Evolutionary conservation across 2,888 invertebrate genomes (phyloP).

Genomic region (Aporophyla lueneburgensis): DNA sequence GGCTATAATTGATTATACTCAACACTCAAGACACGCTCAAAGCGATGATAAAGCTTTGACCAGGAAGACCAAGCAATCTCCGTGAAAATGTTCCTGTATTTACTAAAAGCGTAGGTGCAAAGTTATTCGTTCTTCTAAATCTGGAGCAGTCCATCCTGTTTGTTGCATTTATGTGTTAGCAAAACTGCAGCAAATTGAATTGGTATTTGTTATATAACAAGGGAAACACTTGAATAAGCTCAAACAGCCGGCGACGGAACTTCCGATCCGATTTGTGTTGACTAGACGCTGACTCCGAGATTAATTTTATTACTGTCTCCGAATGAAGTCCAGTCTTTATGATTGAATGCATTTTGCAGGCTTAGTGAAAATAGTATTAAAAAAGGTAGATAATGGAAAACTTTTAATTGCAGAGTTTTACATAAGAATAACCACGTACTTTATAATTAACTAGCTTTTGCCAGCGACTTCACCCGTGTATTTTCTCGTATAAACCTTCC

Average conservation of each 20-base stretch:
- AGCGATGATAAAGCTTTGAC: conserved; percentile 23
- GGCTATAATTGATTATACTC: conserved; percentile 41
- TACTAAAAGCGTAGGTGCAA: conserved; percentile 19
- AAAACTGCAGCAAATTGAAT: conserved; percentile 50
- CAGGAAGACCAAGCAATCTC: conserved; percentile 5
- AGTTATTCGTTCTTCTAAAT: conserved; percentile 6
- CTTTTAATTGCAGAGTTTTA: not conserved
- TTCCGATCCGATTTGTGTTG: conserved; percentile 73
- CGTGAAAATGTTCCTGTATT: conserved; percentile 29
- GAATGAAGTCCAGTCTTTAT: conserved; percentile 29
- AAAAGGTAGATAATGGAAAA: not conserved
- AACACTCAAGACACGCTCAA: conserved; percentile 29
- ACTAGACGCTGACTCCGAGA: conserved; percentile 67
- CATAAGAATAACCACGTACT: not conserved
- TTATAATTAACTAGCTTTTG: too few relatives aligned
- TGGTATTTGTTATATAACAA: conserved; percentile 63
- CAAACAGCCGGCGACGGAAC: conserved; percentile 69
- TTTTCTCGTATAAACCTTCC: too few relatives aligned
- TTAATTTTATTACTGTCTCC: conserved; percentile 68
- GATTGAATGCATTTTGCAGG: conserved; percentile 4
- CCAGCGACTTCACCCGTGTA: too few relatives aligned
- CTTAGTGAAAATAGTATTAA: not conserved
- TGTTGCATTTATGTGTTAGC: conserved; percentile 45
- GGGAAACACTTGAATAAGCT: conserved; percentile 66
- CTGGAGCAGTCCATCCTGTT: conserved; percentile 5